Evolutionary conservation across 2,888 invertebrate genomes (phyloP).

Genomic region (Agrilus mali): DNA sequence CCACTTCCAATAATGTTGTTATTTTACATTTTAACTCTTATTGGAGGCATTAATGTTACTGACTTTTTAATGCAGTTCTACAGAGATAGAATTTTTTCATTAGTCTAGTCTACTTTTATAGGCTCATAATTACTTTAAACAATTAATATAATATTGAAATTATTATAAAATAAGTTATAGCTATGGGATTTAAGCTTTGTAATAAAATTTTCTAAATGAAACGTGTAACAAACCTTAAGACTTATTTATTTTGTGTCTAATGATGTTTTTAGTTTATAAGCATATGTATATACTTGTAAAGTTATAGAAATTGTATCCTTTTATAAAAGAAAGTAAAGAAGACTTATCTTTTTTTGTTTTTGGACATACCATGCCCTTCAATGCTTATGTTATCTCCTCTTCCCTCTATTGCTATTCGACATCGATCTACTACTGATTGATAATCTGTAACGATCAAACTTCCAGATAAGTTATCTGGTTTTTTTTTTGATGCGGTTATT

Average conservation of each 20-base stretch:
- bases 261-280: slow-evolving; percentile 6
- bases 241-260: no score
- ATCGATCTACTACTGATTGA: slow-evolving; percentile 5
- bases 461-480: slow-evolving; percentile 11
- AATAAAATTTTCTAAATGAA: no score
- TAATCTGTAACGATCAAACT: slow-evolving; percentile 1
- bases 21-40: slow-evolving; percentile 63
- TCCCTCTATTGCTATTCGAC: slow-evolving; percentile 7
- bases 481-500: slow-evolving; percentile 10
- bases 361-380: slow-evolving; percentile 6
- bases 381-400: slow-evolving; percentile 7
- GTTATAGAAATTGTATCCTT: not conserved
- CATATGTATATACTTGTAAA: no score
- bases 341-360: not conserved
- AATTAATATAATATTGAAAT: no score
- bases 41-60: slow-evolving; percentile 75
- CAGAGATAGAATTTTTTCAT: slow-evolving; percentile 50
- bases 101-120: slow-evolving; percentile 1
- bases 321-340: not conserved
- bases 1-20: slow-evolving; percentile 69
- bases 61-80: slow-evolving; percentile 73
- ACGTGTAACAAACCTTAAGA: no score
- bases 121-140: no score
- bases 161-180: no score
- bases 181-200: no score